phyloP scores from a whole-genome alignment of 2,888 invertebrate genomes.

The Physocephala rufipes region DNA sequence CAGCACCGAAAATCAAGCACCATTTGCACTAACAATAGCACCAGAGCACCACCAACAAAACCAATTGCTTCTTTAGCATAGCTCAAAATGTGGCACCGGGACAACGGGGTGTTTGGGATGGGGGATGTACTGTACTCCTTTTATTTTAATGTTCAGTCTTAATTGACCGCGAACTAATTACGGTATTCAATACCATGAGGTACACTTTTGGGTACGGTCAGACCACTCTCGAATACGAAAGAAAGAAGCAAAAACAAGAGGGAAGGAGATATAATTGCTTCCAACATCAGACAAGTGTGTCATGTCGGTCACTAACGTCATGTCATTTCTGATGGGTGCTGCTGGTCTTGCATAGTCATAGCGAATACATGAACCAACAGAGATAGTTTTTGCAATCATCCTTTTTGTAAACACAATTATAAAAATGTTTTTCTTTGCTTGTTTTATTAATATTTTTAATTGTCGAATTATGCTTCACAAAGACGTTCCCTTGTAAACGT shows the following conservation, averaged over 20 bases:
- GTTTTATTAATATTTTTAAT: neutral
- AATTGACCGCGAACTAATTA: constrained; percentile 35
- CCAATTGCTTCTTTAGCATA: too few relatives aligned
- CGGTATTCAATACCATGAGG: constrained; percentile 19
- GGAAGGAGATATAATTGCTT: constrained; percentile 5
- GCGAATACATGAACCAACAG: neutral
- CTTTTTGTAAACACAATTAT: neutral
- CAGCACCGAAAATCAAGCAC: neutral
- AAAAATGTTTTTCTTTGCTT: too few relatives aligned
- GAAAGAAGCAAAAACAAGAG: neutral
- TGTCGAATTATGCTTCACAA: too few relatives aligned
- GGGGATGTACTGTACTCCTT: neutral
- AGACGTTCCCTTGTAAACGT: neutral
- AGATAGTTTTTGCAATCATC: neutral
- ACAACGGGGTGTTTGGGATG: too few relatives aligned
- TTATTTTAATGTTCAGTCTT: constrained; percentile 28
- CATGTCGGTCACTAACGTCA: too few relatives aligned
- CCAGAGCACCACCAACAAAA: too few relatives aligned
- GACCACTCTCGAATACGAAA: too few relatives aligned
- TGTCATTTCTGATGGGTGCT: neutral
- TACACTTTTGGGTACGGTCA: neutral
- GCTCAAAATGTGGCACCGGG: too few relatives aligned
- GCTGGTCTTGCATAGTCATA: neutral
- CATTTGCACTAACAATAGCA: too few relatives aligned
- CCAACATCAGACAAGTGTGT: neutral